Evolutionary conservation across 2,113 vertebrate species (phyloP), one percentile per base, ranked within the genome.

Genomic region (Gopherus evgoodei): DNA sequence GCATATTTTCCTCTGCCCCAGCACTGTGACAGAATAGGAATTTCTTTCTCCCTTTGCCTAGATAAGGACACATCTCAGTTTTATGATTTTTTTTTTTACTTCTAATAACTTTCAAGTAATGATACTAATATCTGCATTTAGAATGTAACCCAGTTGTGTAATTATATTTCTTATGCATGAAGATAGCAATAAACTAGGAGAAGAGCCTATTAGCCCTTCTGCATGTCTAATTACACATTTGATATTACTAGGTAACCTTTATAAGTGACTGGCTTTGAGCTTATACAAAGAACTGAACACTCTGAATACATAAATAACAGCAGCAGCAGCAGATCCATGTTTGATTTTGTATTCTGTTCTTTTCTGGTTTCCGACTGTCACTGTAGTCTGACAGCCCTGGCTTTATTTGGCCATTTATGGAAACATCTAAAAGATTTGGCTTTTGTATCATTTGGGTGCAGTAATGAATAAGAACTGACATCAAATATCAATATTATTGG

Each of bases 391-490:
- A 93, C 57, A 88, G 47, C 78, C 84, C 24, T 54, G 95, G 59
- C 50, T 93, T 96, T 96, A 93, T 94, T 90, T 94, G 95, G 62
- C 89, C 95, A 97, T 92, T 94, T 80, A 93, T 1, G 86, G 95
- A 93, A 96, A 93, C 87, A 97, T 93, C 93, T 95, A 88, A 96
- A 96, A 98, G 93, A 97, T 97, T 89, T 97, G 97, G 98, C 92
- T 98, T 96, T 94, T 91, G 94, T 91, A 97, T 98, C 95, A 94
- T 97, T 96, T 92, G 89, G 93, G 90, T 92, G 52, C 89, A 94
- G 97, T 97, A 98, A 97, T 98, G 97, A 98, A 98, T 98, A 98
- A 98, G 91, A 98, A 96, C 93, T 98, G 98, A 98, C 98, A 98
- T 97, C 82, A 98, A 97, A 98, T 98, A 98, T 98, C 98, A 97